phyloP scores from a whole-genome alignment of 2,113 vertebrate genomes.

The Brachyistius frenatus region DNA sequence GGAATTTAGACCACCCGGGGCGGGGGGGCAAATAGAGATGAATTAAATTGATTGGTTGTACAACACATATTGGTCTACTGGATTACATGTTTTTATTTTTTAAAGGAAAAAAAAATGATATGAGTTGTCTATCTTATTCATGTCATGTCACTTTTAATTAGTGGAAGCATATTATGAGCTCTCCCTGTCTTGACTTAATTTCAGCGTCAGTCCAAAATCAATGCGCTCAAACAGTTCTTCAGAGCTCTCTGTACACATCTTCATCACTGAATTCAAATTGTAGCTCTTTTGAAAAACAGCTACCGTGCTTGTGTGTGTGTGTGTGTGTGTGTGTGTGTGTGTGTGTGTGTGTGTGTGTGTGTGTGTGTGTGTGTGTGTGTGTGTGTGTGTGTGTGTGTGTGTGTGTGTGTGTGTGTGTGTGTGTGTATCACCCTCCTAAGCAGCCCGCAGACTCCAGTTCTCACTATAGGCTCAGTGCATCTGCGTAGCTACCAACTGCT shows the following conservation, averaged over 20 bases:
- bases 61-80: not conserved
- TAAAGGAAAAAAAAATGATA: no score
- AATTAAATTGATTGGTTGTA: not conserved
- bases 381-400: constrained; percentile 34
- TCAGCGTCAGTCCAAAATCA: constrained; percentile 19
- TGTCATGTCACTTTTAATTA: not conserved
- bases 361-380: not conserved
- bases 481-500: constrained; percentile 47
- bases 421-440: constrained; percentile 41
- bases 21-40: not conserved
- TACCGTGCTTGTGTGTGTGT: constrained; percentile 12
- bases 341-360: constrained; percentile 24
- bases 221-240: constrained; percentile 19
- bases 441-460: constrained; percentile 36
- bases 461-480: constrained; percentile 49
- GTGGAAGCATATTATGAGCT: not conserved
- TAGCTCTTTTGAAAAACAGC: constrained; percentile 9
- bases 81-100: no score
- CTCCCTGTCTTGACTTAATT: not conserved
- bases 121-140: no score
- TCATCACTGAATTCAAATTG: constrained; percentile 45
- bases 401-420: constrained; percentile 3
- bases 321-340: constrained; percentile 29
- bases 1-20: not conserved
- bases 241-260: constrained; percentile 35